Base-by-base conservation (phyloP, 2,888 invertebrate genomes). In the Thymelicus acteon region DNA sequence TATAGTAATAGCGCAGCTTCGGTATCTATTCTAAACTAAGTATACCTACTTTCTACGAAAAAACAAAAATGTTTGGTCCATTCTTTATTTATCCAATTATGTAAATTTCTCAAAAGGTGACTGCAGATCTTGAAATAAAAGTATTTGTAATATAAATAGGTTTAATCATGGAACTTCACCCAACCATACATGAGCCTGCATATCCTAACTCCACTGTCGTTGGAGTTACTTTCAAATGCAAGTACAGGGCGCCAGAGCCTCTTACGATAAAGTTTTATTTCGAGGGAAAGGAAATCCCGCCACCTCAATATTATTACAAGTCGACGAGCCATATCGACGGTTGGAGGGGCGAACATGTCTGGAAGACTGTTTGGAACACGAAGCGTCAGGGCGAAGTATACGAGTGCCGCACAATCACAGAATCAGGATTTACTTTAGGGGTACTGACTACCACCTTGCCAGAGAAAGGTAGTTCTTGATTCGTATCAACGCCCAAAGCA, bases 131-230 rank as follows among this genome's bases (percentile, higher is more conserved):
- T 31, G 31, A 37, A 57, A 58, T 58, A 58, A 39, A 58, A 2
- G 7, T 61, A 57, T 54, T 62, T 68, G 8, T 68, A 52, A 68
- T 37, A 68, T 49, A 44, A 62, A 62, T 90, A 92, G 92, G 91
- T 76, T 81, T 92, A 77, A 78, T 90, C 73, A 92, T 92, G 92
- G 92, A 92, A 88, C 88, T 92, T 37, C 89, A 88, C 72, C 91
- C 92, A 60, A 85, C 83, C 72, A 84, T 92, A 73, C 80, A 82
- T 73, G 85, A 87, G 66, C 68, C 68, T 3, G 78, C 76, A 64
- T 76, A 75, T 40, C 74, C 76, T 49, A 76, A 80, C 72, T 75
- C 78, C 12, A 75, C 77, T 31, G 78, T 78, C 71, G 82, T 85
- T 39, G 80, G 75, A 60, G 88, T 92, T 40, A 87, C 84, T 0